Evolutionary conservation across 2,888 invertebrate genomes (phyloP).

Genomic region (Byasa hedistus): DNA sequence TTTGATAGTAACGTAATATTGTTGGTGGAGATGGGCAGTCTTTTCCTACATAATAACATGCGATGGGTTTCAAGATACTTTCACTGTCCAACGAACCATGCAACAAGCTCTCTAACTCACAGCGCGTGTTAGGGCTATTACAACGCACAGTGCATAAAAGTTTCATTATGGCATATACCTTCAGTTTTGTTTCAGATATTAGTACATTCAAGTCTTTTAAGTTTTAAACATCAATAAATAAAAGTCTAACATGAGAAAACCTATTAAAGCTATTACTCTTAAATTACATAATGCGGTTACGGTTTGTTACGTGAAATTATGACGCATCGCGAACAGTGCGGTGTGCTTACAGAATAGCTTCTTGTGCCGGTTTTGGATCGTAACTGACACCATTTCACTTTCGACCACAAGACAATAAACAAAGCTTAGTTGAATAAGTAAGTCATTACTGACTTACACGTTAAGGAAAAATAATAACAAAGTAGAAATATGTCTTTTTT

Average conservation of each 20-base stretch:
- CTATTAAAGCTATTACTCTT: not conserved
- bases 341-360: constrained; percentile 52
- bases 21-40: not conserved
- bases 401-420: constrained; percentile 65
- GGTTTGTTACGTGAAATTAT: constrained; percentile 55
- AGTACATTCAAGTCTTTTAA: not conserved
- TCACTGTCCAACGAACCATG: constrained; percentile 33
- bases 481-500: too few relatives aligned
- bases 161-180: constrained; percentile 41
- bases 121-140: constrained; percentile 26
- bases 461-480: too few relatives aligned
- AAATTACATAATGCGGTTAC: constrained; percentile 57
- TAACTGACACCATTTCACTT: constrained; percentile 70
- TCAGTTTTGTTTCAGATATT: not conserved
- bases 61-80: constrained; percentile 26
- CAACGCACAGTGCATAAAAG: constrained; percentile 23
- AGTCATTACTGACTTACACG: not conserved
- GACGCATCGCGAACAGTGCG: constrained; percentile 62
- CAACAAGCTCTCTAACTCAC: constrained; percentile 30
- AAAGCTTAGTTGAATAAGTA: constrained; percentile 41
- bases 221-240: not conserved
- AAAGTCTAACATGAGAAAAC: not conserved
- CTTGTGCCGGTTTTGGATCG: constrained; percentile 63
- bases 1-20: not conserved
- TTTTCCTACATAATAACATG: constrained; percentile 16